phyloP scores from a whole-genome alignment of 2,797 vertebrate genomes.

The Monodelphis domestica region DNA sequence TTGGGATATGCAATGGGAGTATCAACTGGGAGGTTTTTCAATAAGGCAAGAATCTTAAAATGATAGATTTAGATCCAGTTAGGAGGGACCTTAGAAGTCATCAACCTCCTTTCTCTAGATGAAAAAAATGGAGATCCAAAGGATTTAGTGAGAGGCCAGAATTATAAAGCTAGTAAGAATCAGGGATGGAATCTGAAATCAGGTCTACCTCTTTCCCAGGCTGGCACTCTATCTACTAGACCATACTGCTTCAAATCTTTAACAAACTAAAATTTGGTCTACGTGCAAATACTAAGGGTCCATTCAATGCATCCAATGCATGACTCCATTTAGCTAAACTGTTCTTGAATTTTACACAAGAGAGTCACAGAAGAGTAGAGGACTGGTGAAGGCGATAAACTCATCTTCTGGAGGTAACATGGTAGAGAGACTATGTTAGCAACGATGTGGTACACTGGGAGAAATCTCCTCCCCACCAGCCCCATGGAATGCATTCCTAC shows the following conservation, averaged over 20 bases:
- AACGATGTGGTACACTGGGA: neutral
- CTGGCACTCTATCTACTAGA: neutral
- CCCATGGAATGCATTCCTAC: fast-evolving
- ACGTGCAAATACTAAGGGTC: neutral
- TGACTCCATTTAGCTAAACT: neutral
- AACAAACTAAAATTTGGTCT: neutral
- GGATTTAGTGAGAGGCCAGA: neutral
- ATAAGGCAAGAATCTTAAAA: neutral
- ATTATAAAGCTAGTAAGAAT: neutral
- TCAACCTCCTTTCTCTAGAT: neutral
- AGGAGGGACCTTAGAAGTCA: neutral
- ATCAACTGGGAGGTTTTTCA: neutral
- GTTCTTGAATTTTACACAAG: neutral
- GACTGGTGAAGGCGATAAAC: neutral
- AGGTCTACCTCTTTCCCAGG: neutral
- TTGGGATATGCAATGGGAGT: neutral
- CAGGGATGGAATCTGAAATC: neutral
- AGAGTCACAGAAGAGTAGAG: conserved; percentile 10
- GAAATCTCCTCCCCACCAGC: neutral
- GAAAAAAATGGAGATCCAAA: neutral
- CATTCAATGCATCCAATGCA: neutral
- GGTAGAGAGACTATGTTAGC: neutral
- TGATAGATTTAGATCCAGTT: neutral
- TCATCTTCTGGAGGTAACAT: neutral
- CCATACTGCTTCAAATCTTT: neutral